These are phyloP conservation scores for Coregonus sp. DNA, from an alignment of 2,797 vertebrate species.

Conservation along the genomic window DNA sequence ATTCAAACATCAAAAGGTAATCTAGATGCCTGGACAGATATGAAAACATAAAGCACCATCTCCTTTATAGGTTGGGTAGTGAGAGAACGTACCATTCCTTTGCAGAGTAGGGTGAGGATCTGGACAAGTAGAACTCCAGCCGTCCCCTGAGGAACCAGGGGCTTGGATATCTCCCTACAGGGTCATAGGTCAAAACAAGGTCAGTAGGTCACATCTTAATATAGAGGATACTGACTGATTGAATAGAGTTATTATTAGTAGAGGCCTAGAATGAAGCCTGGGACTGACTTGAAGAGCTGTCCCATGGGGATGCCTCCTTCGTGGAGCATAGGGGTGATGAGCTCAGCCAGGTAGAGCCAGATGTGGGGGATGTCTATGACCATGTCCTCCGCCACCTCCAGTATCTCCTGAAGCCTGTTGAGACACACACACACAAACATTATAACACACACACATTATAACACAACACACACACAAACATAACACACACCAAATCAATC, in stretches of 20 bases:
- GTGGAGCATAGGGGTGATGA: slow-evolving; percentile 88
- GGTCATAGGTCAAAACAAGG: slow-evolving; percentile 9
- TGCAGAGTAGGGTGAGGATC: slow-evolving; percentile 88
- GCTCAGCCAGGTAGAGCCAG: slow-evolving; percentile 93
- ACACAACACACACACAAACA: slow-evolving; percentile 60
- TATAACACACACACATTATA: slow-evolving; percentile 8
- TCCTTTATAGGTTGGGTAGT: neutral
- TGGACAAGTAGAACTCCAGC: slow-evolving; percentile 86
- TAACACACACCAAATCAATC: slow-evolving; percentile 42
- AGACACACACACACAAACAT: slow-evolving; percentile 69
- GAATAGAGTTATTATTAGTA: slow-evolving; percentile 39
- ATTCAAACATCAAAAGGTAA: neutral
- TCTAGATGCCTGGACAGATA: neutral
- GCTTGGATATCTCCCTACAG: slow-evolving; percentile 88
- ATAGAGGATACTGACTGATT: neutral
- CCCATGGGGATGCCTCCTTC: slow-evolving; percentile 92
- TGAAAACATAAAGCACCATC: neutral
- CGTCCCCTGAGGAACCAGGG: slow-evolving; percentile 85
- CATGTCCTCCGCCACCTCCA: slow-evolving; percentile 95
- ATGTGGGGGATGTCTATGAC: slow-evolving; percentile 96
- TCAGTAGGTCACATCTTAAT: neutral
- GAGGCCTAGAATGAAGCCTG: slow-evolving; percentile 50
- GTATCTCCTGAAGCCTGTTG: slow-evolving; percentile 85
- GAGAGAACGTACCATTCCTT: slow-evolving; percentile 86
- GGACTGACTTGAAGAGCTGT: slow-evolving; percentile 85